Evolutionary conservation across 2,888 invertebrate genomes (phyloP).

Genomic region (Aporophyla nigra): DNA sequence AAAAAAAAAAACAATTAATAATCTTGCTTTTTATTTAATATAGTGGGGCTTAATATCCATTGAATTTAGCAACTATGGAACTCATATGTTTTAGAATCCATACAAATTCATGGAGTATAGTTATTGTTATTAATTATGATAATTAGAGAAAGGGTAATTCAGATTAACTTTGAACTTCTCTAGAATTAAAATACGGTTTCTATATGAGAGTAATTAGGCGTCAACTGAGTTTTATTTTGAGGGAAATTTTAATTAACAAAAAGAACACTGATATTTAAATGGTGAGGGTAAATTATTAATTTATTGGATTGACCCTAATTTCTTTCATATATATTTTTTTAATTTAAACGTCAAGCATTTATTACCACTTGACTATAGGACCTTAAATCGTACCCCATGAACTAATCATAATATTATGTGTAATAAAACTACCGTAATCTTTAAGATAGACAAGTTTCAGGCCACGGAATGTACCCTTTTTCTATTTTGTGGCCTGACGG

Average conservation of each 20-base stretch:
- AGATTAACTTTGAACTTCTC: constrained; percentile 33
- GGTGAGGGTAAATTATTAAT: constrained; percentile 59
- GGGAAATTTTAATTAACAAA: constrained; percentile 30
- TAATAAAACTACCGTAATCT: constrained; percentile 25
- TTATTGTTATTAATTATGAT: constrained; percentile 46
- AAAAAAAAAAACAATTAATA: constrained; percentile 62
- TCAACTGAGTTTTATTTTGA: constrained; percentile 16
- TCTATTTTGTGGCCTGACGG: constrained; percentile 36
- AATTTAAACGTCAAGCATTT: constrained; percentile 39
- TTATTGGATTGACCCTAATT: constrained; percentile 45
- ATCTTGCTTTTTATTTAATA: constrained; percentile 72
- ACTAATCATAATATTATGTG: constrained; percentile 18
- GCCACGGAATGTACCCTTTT: constrained; percentile 46
- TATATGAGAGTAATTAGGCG: constrained; percentile 42
- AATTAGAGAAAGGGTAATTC: constrained; percentile 51
- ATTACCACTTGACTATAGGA: constrained; percentile 46
- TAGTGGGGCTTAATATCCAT: constrained; percentile 74
- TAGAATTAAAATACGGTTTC: constrained; percentile 39
- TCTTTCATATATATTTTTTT: constrained; percentile 44
- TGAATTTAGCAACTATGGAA: constrained; percentile 83
- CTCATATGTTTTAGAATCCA: constrained; percentile 83
- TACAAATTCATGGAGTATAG: constrained; percentile 71
- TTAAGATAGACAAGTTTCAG: constrained; percentile 34
- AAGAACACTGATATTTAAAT: background rate
- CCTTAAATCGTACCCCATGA: constrained; percentile 6